phyloP scores from a whole-genome alignment of 2,888 invertebrate species.

The Epirrita christyi region DNA sequence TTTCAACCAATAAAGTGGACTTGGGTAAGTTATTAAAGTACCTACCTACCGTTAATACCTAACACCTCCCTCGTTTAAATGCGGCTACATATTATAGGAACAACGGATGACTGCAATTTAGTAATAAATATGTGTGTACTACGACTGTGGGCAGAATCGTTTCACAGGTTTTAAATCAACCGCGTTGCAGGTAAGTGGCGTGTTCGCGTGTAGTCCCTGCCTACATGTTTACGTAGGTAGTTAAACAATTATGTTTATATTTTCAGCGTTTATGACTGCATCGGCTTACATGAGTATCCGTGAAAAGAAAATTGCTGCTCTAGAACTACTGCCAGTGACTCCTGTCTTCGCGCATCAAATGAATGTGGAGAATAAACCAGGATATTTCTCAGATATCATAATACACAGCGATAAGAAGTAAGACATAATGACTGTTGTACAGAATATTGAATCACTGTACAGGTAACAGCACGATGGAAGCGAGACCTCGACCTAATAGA shows the following conservation, averaged over 20 bases:
- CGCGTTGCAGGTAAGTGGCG: not conserved
- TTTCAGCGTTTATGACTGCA: slow-evolving; percentile 85
- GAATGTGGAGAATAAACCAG: slow-evolving; percentile 78
- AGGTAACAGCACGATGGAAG: too few species aligned
- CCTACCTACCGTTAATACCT: slow-evolving; percentile 7
- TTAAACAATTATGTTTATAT: slow-evolving; percentile 1
- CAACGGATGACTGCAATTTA: slow-evolving; percentile 40
- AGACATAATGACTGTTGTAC: slow-evolving; percentile 34
- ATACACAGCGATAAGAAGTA: slow-evolving; percentile 85
- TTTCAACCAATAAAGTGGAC: slow-evolving; percentile 79
- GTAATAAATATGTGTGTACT: slow-evolving; percentile 32
- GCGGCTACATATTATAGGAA: slow-evolving; percentile 14
- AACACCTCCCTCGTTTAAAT: slow-evolving; percentile 5
- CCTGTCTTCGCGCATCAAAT: slow-evolving; percentile 85
- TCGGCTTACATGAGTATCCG: slow-evolving; percentile 80
- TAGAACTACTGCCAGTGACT: slow-evolving; percentile 84
- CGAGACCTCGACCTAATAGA: too few species aligned
- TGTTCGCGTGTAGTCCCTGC: not conserved
- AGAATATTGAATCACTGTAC: slow-evolving; percentile 6
- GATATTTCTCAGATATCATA: slow-evolving; percentile 87
- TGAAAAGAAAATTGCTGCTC: slow-evolving; percentile 60
- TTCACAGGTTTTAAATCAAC: slow-evolving; percentile 1
- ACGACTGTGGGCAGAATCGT: slow-evolving; percentile 10
- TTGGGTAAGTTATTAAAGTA: slow-evolving; percentile 73
- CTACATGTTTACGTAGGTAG: not conserved